Percentiles rank a stretch among this genome's conserved stretches.
Conservation (phyloP, 2,797 vertebrate species). For the Aphelocoma californica region DNA sequence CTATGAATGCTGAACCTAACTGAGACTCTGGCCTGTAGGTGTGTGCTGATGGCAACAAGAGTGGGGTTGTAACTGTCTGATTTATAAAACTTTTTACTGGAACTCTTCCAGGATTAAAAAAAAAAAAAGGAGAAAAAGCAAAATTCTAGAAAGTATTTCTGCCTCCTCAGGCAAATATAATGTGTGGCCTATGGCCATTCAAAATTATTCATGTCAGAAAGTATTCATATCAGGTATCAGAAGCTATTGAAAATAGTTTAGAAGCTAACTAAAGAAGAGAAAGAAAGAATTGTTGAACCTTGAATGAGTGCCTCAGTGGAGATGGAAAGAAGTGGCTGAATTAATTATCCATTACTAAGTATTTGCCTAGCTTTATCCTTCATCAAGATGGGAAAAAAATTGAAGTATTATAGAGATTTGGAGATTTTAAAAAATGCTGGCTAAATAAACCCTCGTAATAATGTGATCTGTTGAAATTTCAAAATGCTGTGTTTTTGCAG, state of each 20-base stretch:
- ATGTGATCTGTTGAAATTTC: not conserved
- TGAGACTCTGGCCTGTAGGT: not conserved
- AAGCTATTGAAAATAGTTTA: not conserved
- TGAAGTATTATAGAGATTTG: not conserved
- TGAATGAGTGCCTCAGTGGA: not conserved
- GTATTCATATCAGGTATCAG: not conserved
- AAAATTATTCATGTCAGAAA: not conserved
- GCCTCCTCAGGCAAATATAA: not conserved
- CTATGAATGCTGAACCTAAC: not conserved
- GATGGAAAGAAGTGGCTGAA: not conserved
- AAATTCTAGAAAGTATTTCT: not conserved
- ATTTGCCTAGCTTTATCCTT: constrained; percentile 18
- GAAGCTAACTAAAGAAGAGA: not conserved
- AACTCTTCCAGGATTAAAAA: not conserved
- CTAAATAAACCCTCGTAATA: not conserved
- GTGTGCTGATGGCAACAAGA: not conserved
- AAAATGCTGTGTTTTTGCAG: not conserved
- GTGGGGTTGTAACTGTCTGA: not conserved
- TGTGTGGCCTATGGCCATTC: not conserved
- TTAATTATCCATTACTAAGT: constrained; percentile 20
- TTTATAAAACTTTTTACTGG: not conserved
- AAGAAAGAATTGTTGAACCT: not conserved
- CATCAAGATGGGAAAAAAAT: not conserved
- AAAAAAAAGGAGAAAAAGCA: not conserved
- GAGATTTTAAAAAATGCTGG: not conserved